Evolutionary conservation across 2,113 vertebrate species (phyloP).

Genomic region (Rhabdornis inornatus): DNA sequence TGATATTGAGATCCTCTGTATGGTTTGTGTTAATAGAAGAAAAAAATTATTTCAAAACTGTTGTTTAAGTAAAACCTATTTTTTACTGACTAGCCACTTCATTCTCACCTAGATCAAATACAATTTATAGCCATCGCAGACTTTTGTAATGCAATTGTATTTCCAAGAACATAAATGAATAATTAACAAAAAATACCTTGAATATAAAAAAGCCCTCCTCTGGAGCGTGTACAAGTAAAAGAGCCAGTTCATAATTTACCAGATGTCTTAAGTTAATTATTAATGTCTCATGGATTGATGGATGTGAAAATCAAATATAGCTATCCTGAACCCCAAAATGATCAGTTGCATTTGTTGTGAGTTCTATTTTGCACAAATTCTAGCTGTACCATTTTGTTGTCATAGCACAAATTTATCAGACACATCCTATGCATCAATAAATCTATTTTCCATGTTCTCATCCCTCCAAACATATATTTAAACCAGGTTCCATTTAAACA

Average conservation of each 20-base stretch:
- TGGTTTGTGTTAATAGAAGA: slow-evolving; percentile 17
- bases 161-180: neutral
- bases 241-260: neutral
- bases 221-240: neutral
- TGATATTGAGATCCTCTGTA: neutral
- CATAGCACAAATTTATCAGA: neutral
- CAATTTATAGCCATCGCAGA: neutral
- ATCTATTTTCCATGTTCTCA: neutral
- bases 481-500: neutral
- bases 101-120: neutral
- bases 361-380: neutral
- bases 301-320: slow-evolving; percentile 18
- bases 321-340: neutral
- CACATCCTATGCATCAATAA: neutral
- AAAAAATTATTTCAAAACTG: neutral
- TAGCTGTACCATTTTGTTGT: neutral
- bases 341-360: neutral
- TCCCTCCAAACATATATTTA: neutral
- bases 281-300: neutral
- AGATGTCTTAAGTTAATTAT: neutral
- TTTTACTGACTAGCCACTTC: neutral
- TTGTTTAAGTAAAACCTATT: slow-evolving; percentile 9
- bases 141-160: neutral
- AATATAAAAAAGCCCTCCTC: neutral
- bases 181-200: neutral